phyloP scores from a whole-genome alignment of 2,888 invertebrate genomes.

The Pristionchus mayeri region DNA sequence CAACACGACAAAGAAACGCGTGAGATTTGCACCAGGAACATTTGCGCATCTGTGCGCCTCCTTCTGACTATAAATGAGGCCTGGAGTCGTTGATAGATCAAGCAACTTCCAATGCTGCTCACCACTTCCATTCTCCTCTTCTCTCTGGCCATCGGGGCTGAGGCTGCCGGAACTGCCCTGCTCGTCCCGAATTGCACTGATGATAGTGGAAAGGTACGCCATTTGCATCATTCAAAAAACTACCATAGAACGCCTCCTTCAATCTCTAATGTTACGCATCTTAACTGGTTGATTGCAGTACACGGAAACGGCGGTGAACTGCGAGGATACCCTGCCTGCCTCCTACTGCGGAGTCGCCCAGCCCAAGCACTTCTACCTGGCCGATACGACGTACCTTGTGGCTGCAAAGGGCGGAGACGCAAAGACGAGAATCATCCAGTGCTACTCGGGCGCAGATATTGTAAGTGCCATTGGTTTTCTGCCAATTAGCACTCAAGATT shows the following conservation, averaged over 20 bases:
- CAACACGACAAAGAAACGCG: too few species aligned
- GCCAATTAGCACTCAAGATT: too few species aligned
- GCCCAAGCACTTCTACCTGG: not conserved
- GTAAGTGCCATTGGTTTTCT: not conserved
- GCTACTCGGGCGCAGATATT: slow-evolving; percentile 27
- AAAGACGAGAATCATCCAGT: not conserved
- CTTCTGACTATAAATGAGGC: too few species aligned
- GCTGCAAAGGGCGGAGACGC: not conserved
- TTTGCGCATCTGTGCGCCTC: too few species aligned
- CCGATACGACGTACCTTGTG: not conserved
- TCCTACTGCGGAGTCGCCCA: not conserved
- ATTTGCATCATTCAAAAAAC: not conserved
- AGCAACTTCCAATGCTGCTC: not conserved
- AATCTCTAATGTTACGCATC: not conserved
- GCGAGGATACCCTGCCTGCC: not conserved
- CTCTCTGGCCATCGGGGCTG: not conserved
- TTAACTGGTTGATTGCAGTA: not conserved
- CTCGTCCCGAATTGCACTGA: slow-evolving; percentile 5
- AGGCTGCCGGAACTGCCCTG: not conserved
- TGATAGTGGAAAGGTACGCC: not conserved
- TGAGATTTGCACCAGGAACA: too few species aligned
- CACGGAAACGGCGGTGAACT: slow-evolving; percentile 7
- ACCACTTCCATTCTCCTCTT: not conserved
- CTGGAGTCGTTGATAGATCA: too few species aligned
- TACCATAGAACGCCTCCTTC: not conserved